Percentiles rank a stretch among this genome's conserved stretches.
Conservation (phyloP, 2,888 invertebrate species). For the Anarsia innoxiella region DNA sequence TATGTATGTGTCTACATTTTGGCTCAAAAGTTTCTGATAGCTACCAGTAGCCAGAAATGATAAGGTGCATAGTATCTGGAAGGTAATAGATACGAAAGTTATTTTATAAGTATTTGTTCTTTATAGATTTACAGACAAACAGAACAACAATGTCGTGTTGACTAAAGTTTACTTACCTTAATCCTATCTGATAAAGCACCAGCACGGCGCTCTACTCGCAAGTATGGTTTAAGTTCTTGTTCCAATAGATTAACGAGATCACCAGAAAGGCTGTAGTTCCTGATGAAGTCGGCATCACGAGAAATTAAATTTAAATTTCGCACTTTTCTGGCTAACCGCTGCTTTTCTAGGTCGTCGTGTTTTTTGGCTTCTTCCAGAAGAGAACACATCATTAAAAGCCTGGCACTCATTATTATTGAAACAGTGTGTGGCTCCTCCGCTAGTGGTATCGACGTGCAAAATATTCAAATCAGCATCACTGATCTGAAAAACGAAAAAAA, state of each 20-base stretch:
- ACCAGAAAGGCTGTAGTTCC: background rate
- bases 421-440: too few relatives aligned
- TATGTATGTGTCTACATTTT: background rate
- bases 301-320: background rate
- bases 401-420: too few relatives aligned
- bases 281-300: background rate
- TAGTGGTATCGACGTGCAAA: too few relatives aligned
- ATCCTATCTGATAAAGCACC: background rate
- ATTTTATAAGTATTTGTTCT: too few relatives aligned
- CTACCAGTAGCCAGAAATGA: background rate
- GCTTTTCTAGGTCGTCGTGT: background rate
- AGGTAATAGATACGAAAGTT: too few relatives aligned
- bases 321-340: background rate
- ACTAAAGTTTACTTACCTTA: background rate
- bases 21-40: constrained; percentile 1
- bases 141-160: background rate
- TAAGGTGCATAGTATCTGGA: background rate
- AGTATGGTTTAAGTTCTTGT: background rate
- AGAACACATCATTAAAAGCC: too few relatives aligned
- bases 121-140: background rate
- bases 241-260: background rate
- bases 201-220: background rate
- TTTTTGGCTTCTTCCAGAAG: background rate
- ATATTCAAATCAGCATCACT: too few relatives aligned
- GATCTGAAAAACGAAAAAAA: too few relatives aligned